Percentiles rank a stretch among this genome's conserved stretches.
phyloP scores from a whole-genome alignment of 2,113 vertebrate genomes.

The Bubo scandiacus region DNA sequence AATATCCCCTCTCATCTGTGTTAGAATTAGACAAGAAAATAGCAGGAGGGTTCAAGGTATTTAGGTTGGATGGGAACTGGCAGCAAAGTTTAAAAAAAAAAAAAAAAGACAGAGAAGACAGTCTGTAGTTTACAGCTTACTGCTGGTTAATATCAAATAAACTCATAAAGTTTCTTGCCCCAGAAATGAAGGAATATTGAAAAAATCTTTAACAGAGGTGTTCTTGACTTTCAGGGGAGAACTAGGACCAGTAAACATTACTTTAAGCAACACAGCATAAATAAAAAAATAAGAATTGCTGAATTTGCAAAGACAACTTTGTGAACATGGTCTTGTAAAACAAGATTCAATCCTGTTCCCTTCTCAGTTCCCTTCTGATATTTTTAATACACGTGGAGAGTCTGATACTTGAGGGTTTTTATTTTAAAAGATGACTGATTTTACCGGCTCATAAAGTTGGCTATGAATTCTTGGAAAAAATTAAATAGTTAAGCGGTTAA shows the following conservation, averaged over 20 bases:
- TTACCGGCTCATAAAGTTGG: neutral
- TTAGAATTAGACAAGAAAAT: neutral
- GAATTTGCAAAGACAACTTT: neutral
- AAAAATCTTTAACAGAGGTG: neutral
- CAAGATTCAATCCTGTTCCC: neutral
- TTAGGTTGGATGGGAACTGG: neutral
- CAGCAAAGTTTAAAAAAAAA: neutral
- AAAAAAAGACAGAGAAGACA: neutral
- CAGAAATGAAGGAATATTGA: neutral
- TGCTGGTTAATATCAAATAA: neutral
- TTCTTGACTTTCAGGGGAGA: neutral
- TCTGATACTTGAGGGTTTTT: neutral
- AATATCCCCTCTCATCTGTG: neutral
- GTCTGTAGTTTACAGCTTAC: neutral
- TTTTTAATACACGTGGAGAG: neutral
- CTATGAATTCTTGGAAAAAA: neutral
- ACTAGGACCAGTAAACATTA: neutral
- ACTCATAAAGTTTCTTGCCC: neutral
- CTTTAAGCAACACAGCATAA: neutral
- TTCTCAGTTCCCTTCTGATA: neutral
- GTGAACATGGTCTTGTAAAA: neutral
- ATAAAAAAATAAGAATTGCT: neutral
- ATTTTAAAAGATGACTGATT: neutral
- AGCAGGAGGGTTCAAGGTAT: neutral
- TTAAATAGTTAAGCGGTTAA: neutral